Base-by-base conservation (phyloP, 2,888 invertebrate genomes). In the Ochlodes sylvanus region DNA sequence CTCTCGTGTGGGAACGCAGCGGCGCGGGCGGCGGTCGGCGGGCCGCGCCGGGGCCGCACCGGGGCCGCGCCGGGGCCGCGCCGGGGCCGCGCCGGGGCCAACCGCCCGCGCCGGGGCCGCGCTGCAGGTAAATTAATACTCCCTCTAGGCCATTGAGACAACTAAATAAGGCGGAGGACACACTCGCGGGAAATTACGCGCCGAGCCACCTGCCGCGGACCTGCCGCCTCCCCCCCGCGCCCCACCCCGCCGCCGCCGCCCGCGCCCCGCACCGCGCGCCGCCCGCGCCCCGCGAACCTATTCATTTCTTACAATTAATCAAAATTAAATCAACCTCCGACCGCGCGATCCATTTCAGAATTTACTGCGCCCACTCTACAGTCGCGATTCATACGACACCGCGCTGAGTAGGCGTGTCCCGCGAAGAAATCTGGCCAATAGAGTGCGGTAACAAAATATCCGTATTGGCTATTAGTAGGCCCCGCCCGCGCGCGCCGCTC, bases 371-470 rank as follows among this genome's bases (percentile, higher is more conserved):
- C 66, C 17, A 42, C 15, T 38, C 63, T 77, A 89, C 70, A 76
- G 90, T 84, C 71, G 67, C 57, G 78, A 81, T 85, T 87, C 73
- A 73, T 70, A 56, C 77, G 80, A 73, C 76, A 69, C 69, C 57
- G 63, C 69, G 73, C 71, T 76, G 79, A 82, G 83, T 80, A 83
- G 93, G 93, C 93, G 93, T 89, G 88, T 82, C 87, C 84, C 90
- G 89, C 86, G 88, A 90, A 90, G 88, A 87, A 89, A 90, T 93
- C 92, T 94, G 92, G 94, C 95, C 95, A 95, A 95, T 95, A 94
- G 90, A 92, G 90, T 89, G 89, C 90, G 91, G 91, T 93, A 93
- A 93, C 92, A 89, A 91, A 91, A 91, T 89, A 91, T 92, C 92
- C 93, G 94, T 87, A 94, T 94, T 94, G 94, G 94, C 92, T 89